Evolutionary conservation across 2,113 vertebrate species (phyloP).

Genomic region (Eublepharis macularius): DNA sequence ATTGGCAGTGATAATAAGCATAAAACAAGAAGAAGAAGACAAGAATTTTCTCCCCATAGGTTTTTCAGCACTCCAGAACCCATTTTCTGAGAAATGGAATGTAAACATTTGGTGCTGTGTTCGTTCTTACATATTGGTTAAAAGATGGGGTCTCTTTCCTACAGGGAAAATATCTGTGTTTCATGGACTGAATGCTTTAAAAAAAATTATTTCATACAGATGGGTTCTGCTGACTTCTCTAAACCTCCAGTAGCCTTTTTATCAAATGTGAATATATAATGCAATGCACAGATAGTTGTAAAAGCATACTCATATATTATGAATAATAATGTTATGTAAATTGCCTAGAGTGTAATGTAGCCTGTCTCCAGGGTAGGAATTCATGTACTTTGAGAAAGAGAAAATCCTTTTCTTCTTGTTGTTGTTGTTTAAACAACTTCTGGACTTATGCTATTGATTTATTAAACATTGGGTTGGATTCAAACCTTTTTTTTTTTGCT

Average conservation of each 20-base stretch:
- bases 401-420: conserved; percentile 19
- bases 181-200: neutral
- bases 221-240: neutral
- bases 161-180: conserved; percentile 20
- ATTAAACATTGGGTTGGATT: too few species aligned
- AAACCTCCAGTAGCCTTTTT: conserved; percentile 22
- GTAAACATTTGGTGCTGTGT: neutral
- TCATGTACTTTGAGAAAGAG: conserved; percentile 1
- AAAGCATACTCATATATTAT: conserved; percentile 36
- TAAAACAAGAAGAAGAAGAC: neutral
- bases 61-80: neutral
- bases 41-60: too few species aligned
- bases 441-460: neutral
- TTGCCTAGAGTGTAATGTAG: conserved; percentile 36
- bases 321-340: conserved; percentile 39
- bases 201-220: neutral
- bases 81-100: neutral
- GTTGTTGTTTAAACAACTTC: conserved; percentile 14
- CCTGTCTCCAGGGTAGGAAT: conserved; percentile 28
- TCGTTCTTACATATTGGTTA: conserved; percentile 18
- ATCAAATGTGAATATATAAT: neutral
- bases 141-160: conserved; percentile 13
- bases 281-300: conserved; percentile 8
- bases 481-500: conserved; percentile 5
- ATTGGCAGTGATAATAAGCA: neutral